Evolutionary conservation across 2,888 invertebrate genomes (phyloP).

Genomic region (Theretra japonica): DNA sequence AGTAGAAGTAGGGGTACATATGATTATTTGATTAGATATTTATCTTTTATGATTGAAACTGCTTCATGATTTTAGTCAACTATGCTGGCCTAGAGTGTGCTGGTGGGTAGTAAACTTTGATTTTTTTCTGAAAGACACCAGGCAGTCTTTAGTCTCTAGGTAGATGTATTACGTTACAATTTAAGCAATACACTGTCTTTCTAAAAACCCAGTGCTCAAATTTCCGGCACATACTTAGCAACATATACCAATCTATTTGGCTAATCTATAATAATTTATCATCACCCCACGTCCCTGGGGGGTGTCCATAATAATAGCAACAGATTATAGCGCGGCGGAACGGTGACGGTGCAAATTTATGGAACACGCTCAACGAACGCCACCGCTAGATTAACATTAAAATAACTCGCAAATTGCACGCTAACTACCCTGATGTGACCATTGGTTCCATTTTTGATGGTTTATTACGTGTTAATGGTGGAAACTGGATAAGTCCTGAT

Average conservation of each 20-base stretch:
- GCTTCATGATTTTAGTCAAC: too few species aligned
- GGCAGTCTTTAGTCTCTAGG: too few species aligned
- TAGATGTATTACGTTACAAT: too few species aligned
- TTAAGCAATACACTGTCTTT: too few species aligned
- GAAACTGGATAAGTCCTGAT: background rate
- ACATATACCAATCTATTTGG: conserved; percentile 20
- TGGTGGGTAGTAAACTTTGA: too few species aligned
- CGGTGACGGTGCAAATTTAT: conserved; percentile 47
- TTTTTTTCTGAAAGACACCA: too few species aligned
- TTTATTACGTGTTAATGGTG: background rate
- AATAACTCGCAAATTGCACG: conserved; percentile 59
- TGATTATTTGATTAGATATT: too few species aligned
- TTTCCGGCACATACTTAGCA: conserved; percentile 21
- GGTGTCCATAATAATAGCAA: conserved; percentile 38
- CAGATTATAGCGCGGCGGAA: conserved; percentile 29
- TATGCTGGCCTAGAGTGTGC: too few species aligned
- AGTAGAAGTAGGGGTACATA: too few species aligned
- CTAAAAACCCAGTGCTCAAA: background rate
- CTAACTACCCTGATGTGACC: conserved; percentile 49
- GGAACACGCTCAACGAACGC: conserved; percentile 30
- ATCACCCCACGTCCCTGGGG: conserved; percentile 31
- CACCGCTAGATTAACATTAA: conserved; percentile 57
- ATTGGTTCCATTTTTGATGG: conserved; percentile 27
- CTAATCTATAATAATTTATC: conserved; percentile 33
- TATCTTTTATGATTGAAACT: too few species aligned